Evolutionary conservation across 2,797 vertebrate species (phyloP), one percentile per base, ranked within the genome.

Genomic region (Falco columbarius): DNA sequence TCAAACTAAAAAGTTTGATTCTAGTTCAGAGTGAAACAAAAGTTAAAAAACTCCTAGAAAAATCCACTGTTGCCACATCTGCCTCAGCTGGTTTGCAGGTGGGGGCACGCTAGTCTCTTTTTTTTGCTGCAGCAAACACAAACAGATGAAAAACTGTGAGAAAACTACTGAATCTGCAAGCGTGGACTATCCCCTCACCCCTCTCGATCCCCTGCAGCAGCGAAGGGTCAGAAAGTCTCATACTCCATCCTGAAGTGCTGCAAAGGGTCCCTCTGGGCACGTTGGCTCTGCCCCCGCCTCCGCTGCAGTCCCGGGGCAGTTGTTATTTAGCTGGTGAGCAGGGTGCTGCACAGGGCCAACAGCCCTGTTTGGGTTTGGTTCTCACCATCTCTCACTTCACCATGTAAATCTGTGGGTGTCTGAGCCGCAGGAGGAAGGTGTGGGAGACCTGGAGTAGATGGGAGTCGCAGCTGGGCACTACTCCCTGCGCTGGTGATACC

Each of bases 1-100:
- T 3, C 29, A 40, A 40, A 32, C 55, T 38, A 38, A 29, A 70
- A 70, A 20, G 12, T 14, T 34, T 17, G 22, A 6, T 66, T 73
- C 42, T 56, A 0, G 0, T 59, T 89, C 27, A 44, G 44, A 54
- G 44, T 10, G 56, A 74, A 85, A 46, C 29, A 5, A 13, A 52
- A 36, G n/a, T 62, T 76, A 1, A 59, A 47, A 16, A 32, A 2
- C 40, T 49, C 18, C 36, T 12, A 12, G 10, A 42, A 70, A 15
- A 3, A 1, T 27, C 15, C 20, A 5, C 24, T 1, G 0, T n/a
- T 8, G 4, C 32, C 47, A 18, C 7, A n/a, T n/a, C 36, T 23
- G 65, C 10, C 44, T n/a, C 30, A 8, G 72, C 56, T 26, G 51
- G 22, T 51, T 42, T 34, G 49, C 30, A 24, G 44, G 34, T 3